Conservation (phyloP, 1,140 invertebrate species). For the Caenorhabditis tropicalis region DNA sequence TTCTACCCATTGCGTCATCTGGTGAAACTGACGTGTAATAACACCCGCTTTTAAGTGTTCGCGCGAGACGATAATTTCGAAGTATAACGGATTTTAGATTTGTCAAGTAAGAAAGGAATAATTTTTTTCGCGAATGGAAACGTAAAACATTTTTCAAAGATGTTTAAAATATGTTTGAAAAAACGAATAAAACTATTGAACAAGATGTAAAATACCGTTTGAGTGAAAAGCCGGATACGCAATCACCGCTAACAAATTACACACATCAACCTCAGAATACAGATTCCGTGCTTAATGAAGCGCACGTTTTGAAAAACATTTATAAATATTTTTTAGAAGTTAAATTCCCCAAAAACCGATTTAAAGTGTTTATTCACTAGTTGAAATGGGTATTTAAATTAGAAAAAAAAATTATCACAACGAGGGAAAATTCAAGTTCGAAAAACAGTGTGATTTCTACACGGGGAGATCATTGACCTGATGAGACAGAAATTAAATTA, state of each 20-base stretch:
- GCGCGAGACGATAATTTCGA: background rate
- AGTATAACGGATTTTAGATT: background rate
- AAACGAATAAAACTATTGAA: too few relatives aligned
- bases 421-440: background rate
- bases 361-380: background rate
- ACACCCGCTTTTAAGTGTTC: background rate
- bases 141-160: too few relatives aligned
- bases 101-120: background rate
- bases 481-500: background rate
- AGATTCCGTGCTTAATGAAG: too few relatives aligned
- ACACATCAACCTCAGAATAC: too few relatives aligned
- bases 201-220: too few relatives aligned
- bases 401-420: background rate
- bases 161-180: too few relatives aligned
- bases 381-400: background rate
- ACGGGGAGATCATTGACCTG: background rate
- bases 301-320: too few relatives aligned
- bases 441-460: background rate
- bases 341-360: too few relatives aligned
- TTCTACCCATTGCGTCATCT: constrained; percentile 27
- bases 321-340: too few relatives aligned
- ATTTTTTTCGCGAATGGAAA: too few relatives aligned
- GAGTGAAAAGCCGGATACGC: too few relatives aligned
- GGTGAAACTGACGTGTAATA: constrained; percentile 26
- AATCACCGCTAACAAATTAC: too few relatives aligned